A percentile compares a stretch with the other conserved stretches of the same genome.
These are phyloP conservation scores for Pygmarrhopalites habei DNA, from an alignment of 1,140 invertebrate species.

Conservation along the genomic window DNA sequence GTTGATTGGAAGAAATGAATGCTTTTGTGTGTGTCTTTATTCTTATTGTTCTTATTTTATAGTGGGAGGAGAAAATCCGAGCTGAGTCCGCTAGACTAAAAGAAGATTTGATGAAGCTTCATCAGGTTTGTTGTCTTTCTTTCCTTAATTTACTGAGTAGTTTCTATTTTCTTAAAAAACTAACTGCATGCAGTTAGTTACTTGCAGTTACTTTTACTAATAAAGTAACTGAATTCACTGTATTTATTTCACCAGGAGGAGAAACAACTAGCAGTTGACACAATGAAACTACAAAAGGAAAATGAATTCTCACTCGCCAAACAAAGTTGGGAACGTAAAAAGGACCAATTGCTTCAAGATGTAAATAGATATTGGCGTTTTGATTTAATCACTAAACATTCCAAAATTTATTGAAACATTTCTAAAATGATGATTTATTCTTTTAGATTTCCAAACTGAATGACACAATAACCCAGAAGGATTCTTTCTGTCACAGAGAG, in stretches of 20 bases:
- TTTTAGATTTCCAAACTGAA: conserved; percentile 51
- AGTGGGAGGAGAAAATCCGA: conserved; percentile 46
- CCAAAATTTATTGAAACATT: no score
- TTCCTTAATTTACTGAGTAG: no score
- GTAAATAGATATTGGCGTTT: conserved; percentile 43
- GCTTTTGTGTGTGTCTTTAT: no score
- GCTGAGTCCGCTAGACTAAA: conserved; percentile 51
- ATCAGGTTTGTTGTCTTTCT: no score
- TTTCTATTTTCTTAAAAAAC: no score
- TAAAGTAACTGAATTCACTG: no score
- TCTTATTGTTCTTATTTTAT: no score
- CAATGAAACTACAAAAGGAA: conserved; percentile 43
- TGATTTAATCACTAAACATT: neutral
- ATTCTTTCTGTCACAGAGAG: conserved; percentile 51
- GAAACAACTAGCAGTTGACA: conserved; percentile 50
- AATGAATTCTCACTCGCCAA: conserved; percentile 45
- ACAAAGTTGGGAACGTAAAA: conserved; percentile 50
- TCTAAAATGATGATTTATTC: no score
- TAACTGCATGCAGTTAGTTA: no score
- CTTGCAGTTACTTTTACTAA: no score
- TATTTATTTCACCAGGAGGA: no score
- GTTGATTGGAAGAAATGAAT: no score
- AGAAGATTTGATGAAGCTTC: conserved; percentile 53
- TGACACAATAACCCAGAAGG: conserved; percentile 50
- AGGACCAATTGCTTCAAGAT: conserved; percentile 50